Percentiles rank a stretch among this genome's conserved stretches.
Conservation (phyloP, 2,888 invertebrate species). For the Drosophila phalerata region DNA sequence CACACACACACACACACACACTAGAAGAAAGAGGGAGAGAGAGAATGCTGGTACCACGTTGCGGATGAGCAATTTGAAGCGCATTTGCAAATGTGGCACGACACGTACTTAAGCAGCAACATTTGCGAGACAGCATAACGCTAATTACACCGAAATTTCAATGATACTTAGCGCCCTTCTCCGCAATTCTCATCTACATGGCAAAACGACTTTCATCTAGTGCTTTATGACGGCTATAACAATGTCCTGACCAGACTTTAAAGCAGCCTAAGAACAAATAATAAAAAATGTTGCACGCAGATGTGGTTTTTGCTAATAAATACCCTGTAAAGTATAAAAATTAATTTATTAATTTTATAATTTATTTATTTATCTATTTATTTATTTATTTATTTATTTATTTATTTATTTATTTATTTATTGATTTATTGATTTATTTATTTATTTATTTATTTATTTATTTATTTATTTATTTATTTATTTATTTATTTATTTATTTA, state of each 20-base stretch:
- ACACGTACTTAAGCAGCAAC: slow-evolving; percentile 65
- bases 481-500: too few species aligned
- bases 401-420: too few species aligned
- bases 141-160: slow-evolving; percentile 58
- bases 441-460: too few species aligned
- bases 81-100: slow-evolving; percentile 65
- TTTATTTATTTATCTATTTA: too few species aligned
- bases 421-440: too few species aligned
- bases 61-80: slow-evolving; percentile 63
- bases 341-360: too few species aligned
- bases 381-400: too few species aligned
- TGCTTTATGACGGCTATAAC: slow-evolving; percentile 40
- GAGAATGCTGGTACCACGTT: slow-evolving; percentile 19
- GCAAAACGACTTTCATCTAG: not conserved
- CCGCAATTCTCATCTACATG: slow-evolving; percentile 17
- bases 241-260: slow-evolving; percentile 27
- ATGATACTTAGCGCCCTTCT: slow-evolving; percentile 44
- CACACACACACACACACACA: slow-evolving; percentile 42
- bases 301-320: not conserved
- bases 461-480: too few species aligned
- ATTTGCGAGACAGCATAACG: slow-evolving; percentile 49
- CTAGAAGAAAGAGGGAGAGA: not conserved
- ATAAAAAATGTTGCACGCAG: not conserved
- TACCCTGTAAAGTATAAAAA: slow-evolving; percentile 2
- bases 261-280: slow-evolving; percentile 2